Conservation (phyloP, 2,797 vertebrate species). For the Atherinosoma microstoma region DNA sequence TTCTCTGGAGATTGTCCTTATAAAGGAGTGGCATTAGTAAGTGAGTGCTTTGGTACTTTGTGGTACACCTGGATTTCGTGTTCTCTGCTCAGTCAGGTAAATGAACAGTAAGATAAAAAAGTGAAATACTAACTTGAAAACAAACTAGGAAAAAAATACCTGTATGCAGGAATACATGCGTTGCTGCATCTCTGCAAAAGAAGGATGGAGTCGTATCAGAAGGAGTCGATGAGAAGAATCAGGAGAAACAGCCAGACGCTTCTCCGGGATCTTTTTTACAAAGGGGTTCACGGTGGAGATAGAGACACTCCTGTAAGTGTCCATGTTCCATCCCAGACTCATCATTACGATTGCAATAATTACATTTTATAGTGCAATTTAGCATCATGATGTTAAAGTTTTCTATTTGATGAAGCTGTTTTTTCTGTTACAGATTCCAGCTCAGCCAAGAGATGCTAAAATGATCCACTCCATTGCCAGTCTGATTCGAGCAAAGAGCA, state of each 20-base stretch:
- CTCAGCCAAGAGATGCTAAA: conserved; percentile 61
- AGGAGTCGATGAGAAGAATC: conserved; percentile 53
- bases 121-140: background rate
- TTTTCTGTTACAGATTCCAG: conserved; percentile 59
- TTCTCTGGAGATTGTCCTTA: background rate
- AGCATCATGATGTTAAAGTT: background rate
- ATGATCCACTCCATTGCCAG: conserved; percentile 75
- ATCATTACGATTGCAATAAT: background rate
- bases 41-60: background rate
- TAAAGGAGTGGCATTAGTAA: background rate
- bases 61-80: background rate
- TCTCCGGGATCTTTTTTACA: conserved; percentile 68
- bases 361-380: background rate
- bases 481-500: conserved; percentile 75
- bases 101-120: background rate
- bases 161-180: too few species aligned
- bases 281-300: conserved; percentile 49
- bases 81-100: background rate
- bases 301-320: conserved; percentile 70
- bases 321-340: background rate
- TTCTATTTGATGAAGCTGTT: background rate
- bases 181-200: conserved; percentile 1
- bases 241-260: conserved; percentile 73
- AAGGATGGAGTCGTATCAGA: conserved; percentile 56
- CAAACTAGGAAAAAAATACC: background rate